Evolutionary conservation across 2,888 invertebrate species (phyloP), one percentile per base, ranked within the genome.

Genomic region (Strigamia transsilvanica): DNA sequence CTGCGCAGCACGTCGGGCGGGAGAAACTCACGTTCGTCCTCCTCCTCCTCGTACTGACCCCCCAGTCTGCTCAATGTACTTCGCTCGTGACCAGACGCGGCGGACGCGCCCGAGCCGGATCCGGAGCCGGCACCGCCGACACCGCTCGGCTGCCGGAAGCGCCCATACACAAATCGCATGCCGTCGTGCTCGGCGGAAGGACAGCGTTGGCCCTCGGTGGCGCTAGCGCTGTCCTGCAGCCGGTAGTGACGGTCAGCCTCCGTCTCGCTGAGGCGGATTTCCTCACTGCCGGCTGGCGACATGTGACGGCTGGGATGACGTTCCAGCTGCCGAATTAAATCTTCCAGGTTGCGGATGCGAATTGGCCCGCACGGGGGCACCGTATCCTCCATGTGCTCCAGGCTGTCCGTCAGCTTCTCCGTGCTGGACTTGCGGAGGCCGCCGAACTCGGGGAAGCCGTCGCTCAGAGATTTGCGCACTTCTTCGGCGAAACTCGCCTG

Each of bases 231-330:
- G 27, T 81, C 34, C 79, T 83, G 82, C 89, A 94, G 91, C 89
- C 94, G 91, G 89, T 94, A 95, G 89, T 94, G 94, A 82, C 96
- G 91, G 88, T 96, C 96, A 81, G 93, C 93, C 88, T 96, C 96
- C 81, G 94, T 93, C 89, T 96, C 96, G 82, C 95, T 95, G 91
- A 94, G 93, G 46, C 87, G 85, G 87, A 96, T 94, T 87, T 96
- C 96, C 88, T 96, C 96, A 21, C 95, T 95, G 83, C 95, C 96
- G 85, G 94, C 94, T 80, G 96, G 96, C 87, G 95, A 95, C 93
- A 95, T 94, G 89, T 95, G 94, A 27, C 94, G 90, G 84, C 79
- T 92, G 91, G 85, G 95, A 82, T 85, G 86, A 81, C 86, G 85
- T 82, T 87, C 86, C 81, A 87, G 84, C 83, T 87, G 86, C 61